Evolutionary conservation across 23 tunicate species (phyloP).

Genomic region (Aplidium turbinatum): DNA sequence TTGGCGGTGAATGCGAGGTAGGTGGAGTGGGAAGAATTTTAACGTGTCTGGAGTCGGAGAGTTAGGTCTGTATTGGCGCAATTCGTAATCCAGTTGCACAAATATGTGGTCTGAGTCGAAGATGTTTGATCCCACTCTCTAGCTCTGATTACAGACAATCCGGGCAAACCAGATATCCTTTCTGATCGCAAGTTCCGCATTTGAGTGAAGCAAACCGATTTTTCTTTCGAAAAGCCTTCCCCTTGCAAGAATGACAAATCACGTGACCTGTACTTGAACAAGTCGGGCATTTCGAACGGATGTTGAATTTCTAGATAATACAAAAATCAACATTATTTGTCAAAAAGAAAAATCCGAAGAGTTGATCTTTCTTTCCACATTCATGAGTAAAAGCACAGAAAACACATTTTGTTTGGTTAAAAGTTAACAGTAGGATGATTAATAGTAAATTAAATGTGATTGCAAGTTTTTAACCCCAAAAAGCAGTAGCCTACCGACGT

Average conservation of each 20-base stretch:
- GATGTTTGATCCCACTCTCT: too few relatives aligned
- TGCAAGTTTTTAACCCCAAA: too few relatives aligned
- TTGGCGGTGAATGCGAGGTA: too few relatives aligned
- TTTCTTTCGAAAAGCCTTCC: slow-evolving; percentile 49
- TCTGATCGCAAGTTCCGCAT: slow-evolving; percentile 75
- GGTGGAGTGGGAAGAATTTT: too few relatives aligned
- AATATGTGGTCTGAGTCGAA: too few relatives aligned
- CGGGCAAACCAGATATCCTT: slow-evolving; percentile 64
- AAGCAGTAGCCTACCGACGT: too few relatives aligned
- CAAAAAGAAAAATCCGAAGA: neutral
- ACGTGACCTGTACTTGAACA: slow-evolving; percentile 64
- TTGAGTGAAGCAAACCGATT: slow-evolving; percentile 75
- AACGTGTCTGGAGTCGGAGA: too few relatives aligned
- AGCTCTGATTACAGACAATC: slow-evolving; percentile 67
- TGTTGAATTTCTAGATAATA: slow-evolving; percentile 69
- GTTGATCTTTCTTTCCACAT: neutral
- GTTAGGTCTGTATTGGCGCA: too few relatives aligned
- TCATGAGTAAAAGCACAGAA: neutral
- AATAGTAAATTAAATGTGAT: too few relatives aligned
- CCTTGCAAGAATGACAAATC: slow-evolving; percentile 75
- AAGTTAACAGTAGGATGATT: neutral
- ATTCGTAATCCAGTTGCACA: too few relatives aligned
- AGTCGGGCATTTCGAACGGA: slow-evolving; percentile 64
- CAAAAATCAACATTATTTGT: neutral
- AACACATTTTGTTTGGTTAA: neutral